phyloP scores from a whole-genome alignment of 2,797 vertebrate genomes.

The Trichosurus vulpecula region DNA sequence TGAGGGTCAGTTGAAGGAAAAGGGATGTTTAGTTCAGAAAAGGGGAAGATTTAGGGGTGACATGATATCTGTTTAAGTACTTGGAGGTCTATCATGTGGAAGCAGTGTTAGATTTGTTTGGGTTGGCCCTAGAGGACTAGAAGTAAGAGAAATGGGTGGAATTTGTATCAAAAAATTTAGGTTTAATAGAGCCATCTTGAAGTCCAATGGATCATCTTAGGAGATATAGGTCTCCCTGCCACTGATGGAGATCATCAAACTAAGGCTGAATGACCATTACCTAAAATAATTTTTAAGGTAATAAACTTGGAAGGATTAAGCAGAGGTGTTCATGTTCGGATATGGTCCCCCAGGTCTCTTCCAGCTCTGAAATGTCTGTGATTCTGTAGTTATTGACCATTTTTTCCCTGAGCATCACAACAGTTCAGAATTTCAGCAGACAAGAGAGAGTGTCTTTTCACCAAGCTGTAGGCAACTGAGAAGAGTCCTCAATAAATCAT shows the following conservation, averaged over 20 bases:
- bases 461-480: conserved; percentile 69
- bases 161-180: neutral
- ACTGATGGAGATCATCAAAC: neutral
- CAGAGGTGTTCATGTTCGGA: neutral
- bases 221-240: neutral
- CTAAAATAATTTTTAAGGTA: neutral
- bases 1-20: neutral
- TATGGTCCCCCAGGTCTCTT: neutral
- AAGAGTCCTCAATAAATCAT: conserved; percentile 68
- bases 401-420: conserved; percentile 35
- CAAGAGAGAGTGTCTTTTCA: conserved; percentile 72
- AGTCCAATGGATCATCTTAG: neutral
- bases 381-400: neutral
- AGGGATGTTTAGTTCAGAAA: neutral
- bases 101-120: neutral
- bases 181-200: neutral
- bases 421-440: conserved; percentile 50
- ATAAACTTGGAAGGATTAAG: neutral
- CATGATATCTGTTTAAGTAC: neutral
- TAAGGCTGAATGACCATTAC: neutral
- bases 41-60: neutral
- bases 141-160: neutral
- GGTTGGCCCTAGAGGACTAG: neutral
- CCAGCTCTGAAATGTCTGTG: neutral
- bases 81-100: neutral